A percentile compares a stretch with the other conserved stretches of the same genome.
Evolutionary conservation across 2,888 invertebrate species (phyloP).

Genomic region (Pandemis corylana): DNA sequence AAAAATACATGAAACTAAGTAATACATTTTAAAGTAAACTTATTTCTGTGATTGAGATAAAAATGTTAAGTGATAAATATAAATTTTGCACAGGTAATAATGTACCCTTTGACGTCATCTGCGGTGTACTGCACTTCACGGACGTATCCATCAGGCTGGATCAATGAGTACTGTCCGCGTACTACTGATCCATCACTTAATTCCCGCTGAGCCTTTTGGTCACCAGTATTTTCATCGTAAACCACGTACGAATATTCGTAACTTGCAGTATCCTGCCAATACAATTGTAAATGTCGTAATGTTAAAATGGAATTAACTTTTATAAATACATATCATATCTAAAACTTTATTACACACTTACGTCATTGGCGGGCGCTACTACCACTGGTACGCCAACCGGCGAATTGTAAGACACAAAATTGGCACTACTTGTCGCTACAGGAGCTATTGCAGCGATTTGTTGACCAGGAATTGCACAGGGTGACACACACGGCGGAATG

Average conservation of each 20-base stretch:
- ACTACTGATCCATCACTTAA: constrained; percentile 81
- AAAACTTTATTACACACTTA: constrained; percentile 51
- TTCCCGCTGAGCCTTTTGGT: constrained; percentile 82
- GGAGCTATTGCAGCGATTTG: constrained; percentile 55
- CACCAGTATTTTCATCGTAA: constrained; percentile 82
- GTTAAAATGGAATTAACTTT: neutral
- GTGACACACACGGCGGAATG: constrained; percentile 65
- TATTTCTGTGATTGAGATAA: neutral
- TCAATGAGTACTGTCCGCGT: constrained; percentile 80
- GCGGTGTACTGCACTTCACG: constrained; percentile 83
- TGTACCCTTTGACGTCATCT: constrained; percentile 80
- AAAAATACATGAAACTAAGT: too few relatives aligned
- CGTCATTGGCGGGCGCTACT: constrained; percentile 59
- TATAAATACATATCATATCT: neutral
- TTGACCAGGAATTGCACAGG: constrained; percentile 65
- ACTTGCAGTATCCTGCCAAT: constrained; percentile 57
- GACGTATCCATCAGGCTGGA: constrained; percentile 82
- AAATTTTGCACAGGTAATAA: constrained; percentile 33
- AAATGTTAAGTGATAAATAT: neutral
- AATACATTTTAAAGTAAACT: too few relatives aligned
- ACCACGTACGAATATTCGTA: constrained; percentile 83
- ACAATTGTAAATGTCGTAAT: neutral
- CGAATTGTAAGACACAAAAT: constrained; percentile 62
- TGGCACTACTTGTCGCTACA: constrained; percentile 55
- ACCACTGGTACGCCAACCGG: constrained; percentile 61